A percentile compares a stretch with the other conserved stretches of the same genome.
Conservation (phyloP, 2,797 vertebrate genomes). For the Pangasius macronema region DNA sequence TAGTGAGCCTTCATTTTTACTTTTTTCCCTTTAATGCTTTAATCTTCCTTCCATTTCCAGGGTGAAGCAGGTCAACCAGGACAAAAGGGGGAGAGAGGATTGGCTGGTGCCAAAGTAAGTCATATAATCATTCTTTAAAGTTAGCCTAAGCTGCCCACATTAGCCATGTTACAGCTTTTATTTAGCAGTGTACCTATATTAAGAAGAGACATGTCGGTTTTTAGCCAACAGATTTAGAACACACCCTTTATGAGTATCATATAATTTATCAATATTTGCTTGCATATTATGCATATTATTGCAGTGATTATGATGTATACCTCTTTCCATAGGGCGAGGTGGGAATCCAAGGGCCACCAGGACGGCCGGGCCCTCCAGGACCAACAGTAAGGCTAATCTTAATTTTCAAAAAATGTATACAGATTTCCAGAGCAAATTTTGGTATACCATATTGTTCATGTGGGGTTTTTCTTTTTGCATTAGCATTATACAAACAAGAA, state of each 20-base stretch:
- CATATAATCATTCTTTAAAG: constrained; percentile 32
- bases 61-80: constrained; percentile 60
- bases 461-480: neutral
- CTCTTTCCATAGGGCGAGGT: constrained; percentile 55
- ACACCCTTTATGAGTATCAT: neutral
- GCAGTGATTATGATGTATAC: neutral
- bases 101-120: constrained; percentile 62
- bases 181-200: neutral
- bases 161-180: constrained; percentile 7
- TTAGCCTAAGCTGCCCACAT: constrained; percentile 21
- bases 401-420: neutral
- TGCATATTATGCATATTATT: neutral
- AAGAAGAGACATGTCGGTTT: neutral
- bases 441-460: neutral
- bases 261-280: neutral
- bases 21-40: neutral
- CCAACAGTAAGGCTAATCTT: constrained; percentile 50
- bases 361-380: constrained; percentile 54
- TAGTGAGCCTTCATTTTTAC: neutral
- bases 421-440: neutral
- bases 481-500: neutral
- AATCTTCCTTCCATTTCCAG: constrained; percentile 41
- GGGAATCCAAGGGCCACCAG: constrained; percentile 56
- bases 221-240: neutral
- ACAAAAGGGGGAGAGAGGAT: constrained; percentile 60